Base-by-base conservation (phyloP, 1,140 invertebrate genomes). In the Druon quercuslanigerum region DNA sequence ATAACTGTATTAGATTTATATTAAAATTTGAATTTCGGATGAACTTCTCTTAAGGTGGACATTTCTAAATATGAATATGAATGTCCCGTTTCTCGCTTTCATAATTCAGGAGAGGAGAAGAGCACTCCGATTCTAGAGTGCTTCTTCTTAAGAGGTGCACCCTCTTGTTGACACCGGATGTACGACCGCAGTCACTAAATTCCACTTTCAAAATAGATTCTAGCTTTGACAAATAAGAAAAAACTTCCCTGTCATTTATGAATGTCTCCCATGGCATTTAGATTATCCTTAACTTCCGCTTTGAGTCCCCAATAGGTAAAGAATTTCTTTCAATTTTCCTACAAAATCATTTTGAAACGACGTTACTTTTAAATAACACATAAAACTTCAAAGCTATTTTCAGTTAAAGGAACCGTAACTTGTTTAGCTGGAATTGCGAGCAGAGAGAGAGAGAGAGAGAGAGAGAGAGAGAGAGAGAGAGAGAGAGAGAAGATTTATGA, bases 361-460 rank as follows among this genome's bases (percentile, higher is more conserved):
- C 7, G 40, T 17, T 56, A 19, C 33, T 40, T 16, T 66, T 66
- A n/a, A 13, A 16, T 40, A 17, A 60, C 20, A 33, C 40, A 46
- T 8, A 46, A 46, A 33, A 33, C 57, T 60, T 14, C 20, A 60
- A 60, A 66, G 60, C 60, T 66, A 66, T n/a, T 66, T 66, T 66
- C 20, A 6, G 25, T 40, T 66, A 40, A 33, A 60, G 25, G 40
- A 66, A 33, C 33, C 60, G 40, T 46, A 46, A 40, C 19, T 57
- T 57, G 60, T 66, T 66, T 66, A 66, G 60, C 46, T 66, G 40
- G 33, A 40, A 40, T 33, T 40, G 60, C 40, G 52, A 50, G 13
- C 33, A 71, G 51, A 73, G n/a, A n/a, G n/a, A n/a, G 57, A 73
- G 70, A 73, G 57, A 66, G 40, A 66, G 60, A 66, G 33, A 66